Conservation (phyloP, 1,140 invertebrate species). For the Gonioctena quinquepunctata region DNA sequence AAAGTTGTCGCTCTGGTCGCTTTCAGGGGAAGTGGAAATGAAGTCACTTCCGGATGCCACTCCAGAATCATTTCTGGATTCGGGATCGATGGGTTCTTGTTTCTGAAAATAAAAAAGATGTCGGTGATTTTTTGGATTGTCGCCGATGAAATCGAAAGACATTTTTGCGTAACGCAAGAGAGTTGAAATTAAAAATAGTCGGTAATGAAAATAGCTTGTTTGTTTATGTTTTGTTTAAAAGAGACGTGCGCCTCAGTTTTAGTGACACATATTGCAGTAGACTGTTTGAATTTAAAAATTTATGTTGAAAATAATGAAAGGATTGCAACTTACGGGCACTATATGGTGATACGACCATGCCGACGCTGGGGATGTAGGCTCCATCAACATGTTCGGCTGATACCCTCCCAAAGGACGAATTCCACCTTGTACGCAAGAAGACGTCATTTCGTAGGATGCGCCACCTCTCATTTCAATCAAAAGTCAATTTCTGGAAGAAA, state of each 20-base stretch:
- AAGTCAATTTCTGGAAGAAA: too few species aligned
- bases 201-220: constrained; percentile 5
- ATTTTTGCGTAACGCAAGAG: not conserved
- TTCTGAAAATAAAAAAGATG: constrained; percentile 51
- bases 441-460: constrained; percentile 35
- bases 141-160: not conserved
- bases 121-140: too few species aligned
- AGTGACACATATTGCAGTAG: too few species aligned
- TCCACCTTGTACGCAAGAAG: constrained; percentile 37
- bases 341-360: constrained; percentile 40
- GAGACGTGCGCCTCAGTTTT: not conserved
- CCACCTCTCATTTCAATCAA: constrained; percentile 5
- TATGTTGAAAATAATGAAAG: too few species aligned
- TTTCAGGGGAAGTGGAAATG: constrained; percentile 46
- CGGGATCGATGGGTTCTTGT: constrained; percentile 49
- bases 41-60: constrained; percentile 48
- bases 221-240: constrained; percentile 4
- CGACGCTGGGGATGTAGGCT: constrained; percentile 40
- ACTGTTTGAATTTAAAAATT: too few species aligned
- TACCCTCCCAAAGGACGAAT: constrained; percentile 33
- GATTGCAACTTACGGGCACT: constrained; percentile 40
- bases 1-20: constrained; percentile 43
- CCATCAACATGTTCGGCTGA: constrained; percentile 37
- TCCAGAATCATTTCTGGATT: constrained; percentile 49
- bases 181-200: constrained; percentile 1